phyloP scores from a whole-genome alignment of 2,113 vertebrate species.

The Pandion haliaetus region DNA sequence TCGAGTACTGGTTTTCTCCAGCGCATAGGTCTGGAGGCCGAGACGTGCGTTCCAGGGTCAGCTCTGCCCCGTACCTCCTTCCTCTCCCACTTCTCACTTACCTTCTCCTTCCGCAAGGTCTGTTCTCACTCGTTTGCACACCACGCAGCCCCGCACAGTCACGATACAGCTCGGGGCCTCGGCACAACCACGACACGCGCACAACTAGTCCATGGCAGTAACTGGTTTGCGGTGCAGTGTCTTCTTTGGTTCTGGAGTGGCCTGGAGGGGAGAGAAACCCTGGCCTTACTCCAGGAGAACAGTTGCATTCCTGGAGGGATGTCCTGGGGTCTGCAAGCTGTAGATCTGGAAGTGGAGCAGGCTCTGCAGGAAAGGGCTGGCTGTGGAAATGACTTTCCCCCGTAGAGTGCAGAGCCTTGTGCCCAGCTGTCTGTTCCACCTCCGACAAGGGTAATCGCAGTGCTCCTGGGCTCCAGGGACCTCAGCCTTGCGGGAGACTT shows the following conservation, averaged over 20 bases:
- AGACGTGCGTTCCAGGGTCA: background rate
- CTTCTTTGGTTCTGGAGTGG: background rate
- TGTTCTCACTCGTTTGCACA: background rate
- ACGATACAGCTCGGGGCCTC: fast-evolving
- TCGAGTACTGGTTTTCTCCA: background rate
- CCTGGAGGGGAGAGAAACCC: background rate
- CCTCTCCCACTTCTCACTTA: background rate
- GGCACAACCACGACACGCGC: fast-evolving
- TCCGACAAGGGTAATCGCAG: background rate
- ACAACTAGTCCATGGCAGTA: background rate
- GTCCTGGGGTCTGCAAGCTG: background rate
- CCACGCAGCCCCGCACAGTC: background rate
- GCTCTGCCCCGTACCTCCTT: background rate
- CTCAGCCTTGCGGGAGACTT: background rate
- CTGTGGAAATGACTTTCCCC: background rate
- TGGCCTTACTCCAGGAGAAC: background rate
- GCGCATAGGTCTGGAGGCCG: background rate
- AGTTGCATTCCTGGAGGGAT: background rate
- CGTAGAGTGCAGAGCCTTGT: background rate
- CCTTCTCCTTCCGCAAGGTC: background rate
- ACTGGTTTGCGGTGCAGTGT: background rate
- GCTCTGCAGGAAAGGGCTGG: background rate
- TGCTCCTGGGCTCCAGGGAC: background rate
- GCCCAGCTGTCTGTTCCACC: background rate
- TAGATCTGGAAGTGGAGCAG: background rate